phyloP scores from a whole-genome alignment of 2,888 invertebrate genomes.

The Blastobasis adustella region DNA sequence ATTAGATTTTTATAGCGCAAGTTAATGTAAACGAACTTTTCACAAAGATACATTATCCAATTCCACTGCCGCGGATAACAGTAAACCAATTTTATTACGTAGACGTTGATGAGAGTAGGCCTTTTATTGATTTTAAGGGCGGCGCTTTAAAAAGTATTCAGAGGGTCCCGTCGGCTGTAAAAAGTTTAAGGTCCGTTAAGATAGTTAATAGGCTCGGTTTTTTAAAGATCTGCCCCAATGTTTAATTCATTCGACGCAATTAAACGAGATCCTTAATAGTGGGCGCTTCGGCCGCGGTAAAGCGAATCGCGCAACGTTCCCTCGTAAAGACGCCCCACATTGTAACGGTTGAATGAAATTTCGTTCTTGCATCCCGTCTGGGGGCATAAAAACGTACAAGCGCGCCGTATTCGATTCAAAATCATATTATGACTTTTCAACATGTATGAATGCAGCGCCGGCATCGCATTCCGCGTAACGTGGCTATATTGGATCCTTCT shows the following conservation, averaged over 20 bases:
- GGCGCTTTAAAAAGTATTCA: conserved; percentile 59
- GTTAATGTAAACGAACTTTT: conserved; percentile 41
- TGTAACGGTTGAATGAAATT: neutral
- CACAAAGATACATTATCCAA: conserved; percentile 62
- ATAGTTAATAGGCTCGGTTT: conserved; percentile 50
- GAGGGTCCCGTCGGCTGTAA: conserved; percentile 54
- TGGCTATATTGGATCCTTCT: conserved; percentile 57
- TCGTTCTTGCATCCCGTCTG: conserved; percentile 27
- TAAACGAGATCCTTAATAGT: neutral
- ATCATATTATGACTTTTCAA: conserved; percentile 65
- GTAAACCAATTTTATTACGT: conserved; percentile 67
- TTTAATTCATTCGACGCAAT: neutral
- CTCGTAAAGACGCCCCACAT: neutral
- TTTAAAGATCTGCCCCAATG: conserved; percentile 16
- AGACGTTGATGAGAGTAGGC: conserved; percentile 61
- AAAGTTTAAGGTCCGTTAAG: conserved; percentile 45
- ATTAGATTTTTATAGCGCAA: conserved; percentile 62
- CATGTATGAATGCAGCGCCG: conserved; percentile 57
- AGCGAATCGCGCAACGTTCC: neutral
- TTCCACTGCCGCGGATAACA: conserved; percentile 61
- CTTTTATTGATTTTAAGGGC: conserved; percentile 68
- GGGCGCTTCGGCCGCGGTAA: too few species aligned
- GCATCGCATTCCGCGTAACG: conserved; percentile 50
- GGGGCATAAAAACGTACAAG: conserved; percentile 44
- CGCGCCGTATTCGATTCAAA: conserved; percentile 53